Evolutionary conservation across 1,140 invertebrate genomes (phyloP), one percentile per base, ranked within the genome.

Genomic region (Drosophila suzukii): DNA sequence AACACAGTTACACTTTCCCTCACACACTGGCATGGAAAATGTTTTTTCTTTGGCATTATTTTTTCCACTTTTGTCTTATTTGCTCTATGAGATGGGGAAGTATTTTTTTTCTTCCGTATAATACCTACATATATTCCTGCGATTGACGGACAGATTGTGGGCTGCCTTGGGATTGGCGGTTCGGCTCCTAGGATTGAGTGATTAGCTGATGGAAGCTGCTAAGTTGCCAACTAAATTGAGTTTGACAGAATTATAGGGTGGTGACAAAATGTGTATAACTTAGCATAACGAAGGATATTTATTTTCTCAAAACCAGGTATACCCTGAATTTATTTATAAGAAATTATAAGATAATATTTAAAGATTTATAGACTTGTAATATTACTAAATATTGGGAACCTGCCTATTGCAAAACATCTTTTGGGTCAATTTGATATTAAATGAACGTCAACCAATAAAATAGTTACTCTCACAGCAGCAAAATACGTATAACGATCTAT

Each of bases 31-130:
- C 50, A 15, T 13, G 12, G 10, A 17, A 53, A 13, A 61, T 62
- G 27, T 63, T 73, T 58, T 58, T 76, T 67, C 53, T 57, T 79
- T 59, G 65, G 34, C 50, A 30, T 65, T 59, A 49, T 62, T 81
- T 83, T 66, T 58, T 56, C 38, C 56, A 76, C 58, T 84, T 80
- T 83, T 78, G 53, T 73, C 77, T 62, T 73, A 79, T 84, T 84
- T 84, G 76, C 62, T 32, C 7, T 44, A 10, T 12, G 53, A 47
- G 30, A 3, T 43, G 55, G 58, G 32, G 5, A 34, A 50, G 46
- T 3, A 41, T 56, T 43, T 59, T 43, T 43, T 20, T 24, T 11
- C 38, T 39, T 55, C n/a, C 24, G 7, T 34, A 36, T 65, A 36
- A 17, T 24, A 43, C 51, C 15, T 50, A 34, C 15, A 39, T 61